Conservation (phyloP, 2,797 vertebrate genomes). For the Babyrousa celebensis region DNA sequence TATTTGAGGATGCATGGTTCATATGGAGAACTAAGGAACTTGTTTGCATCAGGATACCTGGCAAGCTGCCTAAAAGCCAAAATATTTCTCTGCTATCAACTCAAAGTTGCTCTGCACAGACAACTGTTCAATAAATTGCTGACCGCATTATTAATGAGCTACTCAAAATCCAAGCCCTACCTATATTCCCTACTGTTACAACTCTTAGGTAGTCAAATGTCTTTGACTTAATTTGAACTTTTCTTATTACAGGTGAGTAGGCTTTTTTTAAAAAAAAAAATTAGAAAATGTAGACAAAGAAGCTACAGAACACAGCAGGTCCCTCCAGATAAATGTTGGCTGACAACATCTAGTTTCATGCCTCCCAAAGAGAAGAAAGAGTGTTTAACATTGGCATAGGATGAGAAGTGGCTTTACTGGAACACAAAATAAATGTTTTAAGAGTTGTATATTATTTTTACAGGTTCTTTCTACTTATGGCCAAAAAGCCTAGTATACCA, state of each 20-base stretch:
- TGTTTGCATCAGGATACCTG: not conserved
- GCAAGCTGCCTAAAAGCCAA: constrained; percentile 44
- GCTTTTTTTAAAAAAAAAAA: not conserved
- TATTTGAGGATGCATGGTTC: not conserved
- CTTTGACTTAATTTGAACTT: constrained; percentile 44
- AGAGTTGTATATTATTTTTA: not conserved
- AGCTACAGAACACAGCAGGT: not conserved
- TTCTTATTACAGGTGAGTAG: not conserved
- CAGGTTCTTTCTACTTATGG: constrained; percentile 1
- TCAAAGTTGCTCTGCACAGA: not conserved
- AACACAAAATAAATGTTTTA: not conserved
- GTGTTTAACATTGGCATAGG: not conserved
- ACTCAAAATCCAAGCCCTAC: constrained; percentile 34
- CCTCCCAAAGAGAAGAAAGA: not conserved
- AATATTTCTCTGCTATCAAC: constrained; percentile 12
- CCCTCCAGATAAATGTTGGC: not conserved
- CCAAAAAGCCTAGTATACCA: constrained; percentile 11
- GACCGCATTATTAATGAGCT: constrained; percentile 24
- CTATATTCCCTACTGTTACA: not conserved
- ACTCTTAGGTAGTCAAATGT: constrained; percentile 31
- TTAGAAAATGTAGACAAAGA: constrained; percentile 55
- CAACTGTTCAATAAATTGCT: constrained; percentile 17
- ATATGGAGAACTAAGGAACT: not conserved
- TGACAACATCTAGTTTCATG: not conserved
- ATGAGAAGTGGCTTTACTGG: not conserved